Evolutionary conservation across 2,797 vertebrate species (phyloP), one percentile per base, ranked within the genome.

Genomic region (Pseudochaenichthys georgianus): DNA sequence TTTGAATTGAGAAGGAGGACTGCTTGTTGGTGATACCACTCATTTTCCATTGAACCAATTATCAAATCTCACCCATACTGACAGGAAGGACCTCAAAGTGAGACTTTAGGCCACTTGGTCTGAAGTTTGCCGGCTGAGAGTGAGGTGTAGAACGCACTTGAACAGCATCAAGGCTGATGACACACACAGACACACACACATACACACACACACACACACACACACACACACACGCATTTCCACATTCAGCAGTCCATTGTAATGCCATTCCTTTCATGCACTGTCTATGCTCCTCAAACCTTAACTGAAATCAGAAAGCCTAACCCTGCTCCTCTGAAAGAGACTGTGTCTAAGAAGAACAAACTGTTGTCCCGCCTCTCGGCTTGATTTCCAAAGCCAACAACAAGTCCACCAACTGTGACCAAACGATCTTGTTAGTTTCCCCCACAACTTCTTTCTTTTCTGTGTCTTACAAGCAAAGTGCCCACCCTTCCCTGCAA

Each of bases 351-450:
- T 64, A 67, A 23, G 57, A 59, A 23, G 62, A 48, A 64, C 75
- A 75, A 72, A 70, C 81, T 84, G 80, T 73, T 78, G 58, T 76
- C 45, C 23, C 53, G 78, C 64, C 83, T 81, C 86, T 90, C 88
- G 70, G 70, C 66, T 88, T 17, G 19, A 86, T 88, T 90, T 83
- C 61, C 84, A 77, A 75, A 77, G 48, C 72, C 74, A 60, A 85
- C 84, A 87, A 77, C 87, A 83, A 70, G 66, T 82, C 38, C 70
- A 48, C 62, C 63, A 47, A 81, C 81, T 89, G 90, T 90, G 90
- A 90, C 90, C 81, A 89, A 92, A 87, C 87, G 88, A 89, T 90
- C 89, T 66, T 81, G 79, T 89, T 88, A 85, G 84, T 78, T 80
- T 89, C 77, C 62, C 70, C 34, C 43, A 53, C 59, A 78, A 64